These are phyloP conservation scores for Nemotelus nigrinus DNA, from an alignment of 2,888 invertebrate species.

Conservation along the genomic window DNA sequence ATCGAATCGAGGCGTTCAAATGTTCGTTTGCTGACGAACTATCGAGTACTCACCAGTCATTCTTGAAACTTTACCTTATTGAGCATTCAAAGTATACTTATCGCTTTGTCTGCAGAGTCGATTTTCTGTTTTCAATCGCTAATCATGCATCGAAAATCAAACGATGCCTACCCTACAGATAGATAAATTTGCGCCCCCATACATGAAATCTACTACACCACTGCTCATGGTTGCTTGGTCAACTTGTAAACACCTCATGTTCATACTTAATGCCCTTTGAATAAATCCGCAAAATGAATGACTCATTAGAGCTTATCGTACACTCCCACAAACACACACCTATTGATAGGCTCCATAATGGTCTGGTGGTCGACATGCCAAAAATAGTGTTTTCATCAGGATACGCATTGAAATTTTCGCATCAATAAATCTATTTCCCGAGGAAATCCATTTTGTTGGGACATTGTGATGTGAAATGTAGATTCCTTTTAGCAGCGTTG, in stretches of 20 bases:
- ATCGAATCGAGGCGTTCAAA: no score
- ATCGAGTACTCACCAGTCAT: no score
- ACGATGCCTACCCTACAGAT: no score
- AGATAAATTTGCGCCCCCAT: no score
- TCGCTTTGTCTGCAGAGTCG: no score
- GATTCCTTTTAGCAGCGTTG: constrained; percentile 32
- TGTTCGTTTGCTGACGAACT: no score
- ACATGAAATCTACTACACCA: no score
- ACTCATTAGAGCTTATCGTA: constrained; percentile 37
- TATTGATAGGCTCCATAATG: background rate
- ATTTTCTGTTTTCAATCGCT: no score
- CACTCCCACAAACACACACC: background rate
- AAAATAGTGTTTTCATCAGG: constrained; percentile 30
- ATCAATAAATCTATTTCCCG: constrained; percentile 37
- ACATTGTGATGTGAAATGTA: constrained; percentile 38
- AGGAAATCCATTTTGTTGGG: constrained; percentile 32
- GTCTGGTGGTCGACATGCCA: constrained; percentile 1
- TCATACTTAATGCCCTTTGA: constrained; percentile 29
- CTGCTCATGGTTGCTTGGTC: background rate
- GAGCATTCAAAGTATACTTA: no score
- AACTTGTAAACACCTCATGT: background rate
- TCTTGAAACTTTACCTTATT: no score
- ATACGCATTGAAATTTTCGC: constrained; percentile 32
- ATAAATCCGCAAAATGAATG: constrained; percentile 31
- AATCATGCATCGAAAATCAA: no score